phyloP scores from a whole-genome alignment of 1,140 invertebrate species.

The Diploscapter pachys region DNA sequence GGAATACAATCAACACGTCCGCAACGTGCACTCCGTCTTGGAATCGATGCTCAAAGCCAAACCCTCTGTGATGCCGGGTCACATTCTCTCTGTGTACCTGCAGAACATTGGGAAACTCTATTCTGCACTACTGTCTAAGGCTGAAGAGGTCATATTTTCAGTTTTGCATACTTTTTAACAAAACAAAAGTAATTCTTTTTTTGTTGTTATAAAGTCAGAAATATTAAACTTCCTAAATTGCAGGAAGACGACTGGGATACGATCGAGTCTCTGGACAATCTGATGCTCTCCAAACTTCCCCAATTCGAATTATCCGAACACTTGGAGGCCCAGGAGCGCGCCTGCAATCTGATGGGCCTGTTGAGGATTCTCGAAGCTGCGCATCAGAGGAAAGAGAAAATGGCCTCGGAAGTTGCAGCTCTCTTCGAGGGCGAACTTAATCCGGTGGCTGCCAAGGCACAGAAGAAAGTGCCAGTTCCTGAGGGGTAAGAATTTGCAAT shows the following conservation, averaged over 20 bases:
- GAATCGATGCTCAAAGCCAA: constrained; percentile 79
- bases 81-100: constrained; percentile 91
- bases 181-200: too few species aligned
- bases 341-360: constrained; percentile 51
- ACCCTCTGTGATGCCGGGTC: constrained; percentile 76
- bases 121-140: constrained; percentile 71
- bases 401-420: constrained; percentile 55
- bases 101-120: constrained; percentile 93
- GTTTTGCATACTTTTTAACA: constrained; percentile 64
- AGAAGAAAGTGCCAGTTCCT: constrained; percentile 93
- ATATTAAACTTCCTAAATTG: constrained; percentile 59
- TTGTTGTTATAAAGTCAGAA: too few species aligned
- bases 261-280: constrained; percentile 59
- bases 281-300: constrained; percentile 57
- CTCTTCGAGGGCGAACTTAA: constrained; percentile 85
- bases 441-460: constrained; percentile 95
- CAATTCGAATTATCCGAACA: constrained; percentile 57
- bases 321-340: constrained; percentile 56
- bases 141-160: constrained; percentile 64
- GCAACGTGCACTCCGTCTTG: constrained; percentile 74
- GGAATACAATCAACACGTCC: constrained; percentile 82
- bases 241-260: constrained; percentile 67
- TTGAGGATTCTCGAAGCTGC: constrained; percentile 42
- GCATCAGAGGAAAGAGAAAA: constrained; percentile 43
- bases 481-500: constrained; percentile 68